These are phyloP conservation scores for Xestoiulus laeticollis DNA, from an alignment of 2,888 invertebrate species.

Conservation along the genomic window DNA sequence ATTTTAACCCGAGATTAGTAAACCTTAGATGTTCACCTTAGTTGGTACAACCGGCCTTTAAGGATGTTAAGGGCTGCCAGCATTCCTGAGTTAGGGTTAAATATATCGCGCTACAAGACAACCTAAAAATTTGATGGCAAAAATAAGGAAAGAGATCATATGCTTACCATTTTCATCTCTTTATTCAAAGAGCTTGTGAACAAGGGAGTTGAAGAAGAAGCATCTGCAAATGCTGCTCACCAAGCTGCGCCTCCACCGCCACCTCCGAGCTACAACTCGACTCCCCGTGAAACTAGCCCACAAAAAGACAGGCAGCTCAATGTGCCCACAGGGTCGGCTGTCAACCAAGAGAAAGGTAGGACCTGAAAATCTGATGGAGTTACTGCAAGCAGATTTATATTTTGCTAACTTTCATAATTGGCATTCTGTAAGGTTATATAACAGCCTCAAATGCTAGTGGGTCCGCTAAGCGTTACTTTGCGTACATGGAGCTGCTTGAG, in stretches of 20 bases:
- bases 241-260: not conserved
- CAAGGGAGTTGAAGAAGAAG: not conserved
- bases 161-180: not conserved
- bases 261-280: not conserved
- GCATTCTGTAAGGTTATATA: too few species aligned
- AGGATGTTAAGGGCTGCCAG: too few species aligned
- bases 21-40: too few species aligned
- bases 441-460: not conserved
- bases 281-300: not conserved
- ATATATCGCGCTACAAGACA: not conserved
- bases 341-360: not conserved
- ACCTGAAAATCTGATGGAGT: not conserved
- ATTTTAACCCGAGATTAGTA: too few species aligned
- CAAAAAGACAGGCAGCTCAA: not conserved
- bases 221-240: not conserved
- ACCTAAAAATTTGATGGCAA: not conserved
- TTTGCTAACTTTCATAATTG: too few species aligned
- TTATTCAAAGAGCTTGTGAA: slow-evolving; percentile 5
- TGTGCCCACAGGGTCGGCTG: not conserved
- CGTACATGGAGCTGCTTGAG: not conserved
- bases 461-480: not conserved
- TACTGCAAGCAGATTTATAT: too few species aligned
- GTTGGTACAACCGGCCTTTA: too few species aligned
- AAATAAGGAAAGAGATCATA: too few species aligned
- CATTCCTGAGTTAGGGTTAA: too few species aligned